Evolutionary conservation across 2,113 vertebrate species (phyloP).

Genomic region (Platanista minor): DNA sequence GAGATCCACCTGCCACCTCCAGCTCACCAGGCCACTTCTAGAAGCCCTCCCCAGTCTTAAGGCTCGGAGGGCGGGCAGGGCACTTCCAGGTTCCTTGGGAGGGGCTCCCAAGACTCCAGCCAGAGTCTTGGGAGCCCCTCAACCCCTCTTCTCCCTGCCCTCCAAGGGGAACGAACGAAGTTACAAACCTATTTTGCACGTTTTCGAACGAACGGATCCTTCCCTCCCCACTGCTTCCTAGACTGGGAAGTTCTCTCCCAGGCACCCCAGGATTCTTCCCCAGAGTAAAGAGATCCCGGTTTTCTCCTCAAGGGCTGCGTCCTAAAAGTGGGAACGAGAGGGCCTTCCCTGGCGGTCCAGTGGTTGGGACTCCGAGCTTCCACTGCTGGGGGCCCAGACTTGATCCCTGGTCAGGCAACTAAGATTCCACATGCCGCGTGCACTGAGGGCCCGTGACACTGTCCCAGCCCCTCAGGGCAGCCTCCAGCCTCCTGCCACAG

Average conservation of each 20-base stretch:
- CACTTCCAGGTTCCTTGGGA: no score
- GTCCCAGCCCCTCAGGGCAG: background rate
- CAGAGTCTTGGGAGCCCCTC: accelerated
- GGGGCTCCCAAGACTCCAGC: no score
- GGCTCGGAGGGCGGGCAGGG: background rate
- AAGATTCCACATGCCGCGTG: no score
- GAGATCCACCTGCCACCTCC: background rate
- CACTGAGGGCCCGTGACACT: no score
- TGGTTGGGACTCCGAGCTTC: no score
- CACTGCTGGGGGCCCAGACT: background rate
- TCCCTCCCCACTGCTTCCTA: background rate
- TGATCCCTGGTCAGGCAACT: no score
- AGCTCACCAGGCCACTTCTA: background rate
- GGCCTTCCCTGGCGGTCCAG: no score
- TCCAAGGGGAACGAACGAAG: accelerated
- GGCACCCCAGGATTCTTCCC: background rate
- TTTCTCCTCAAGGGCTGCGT: background rate
- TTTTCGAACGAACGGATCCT: background rate
- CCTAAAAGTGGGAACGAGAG: no score
- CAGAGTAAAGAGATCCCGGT: accelerated
- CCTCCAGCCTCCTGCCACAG: no score
- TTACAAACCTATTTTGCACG: no score
- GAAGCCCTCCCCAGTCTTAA: background rate
- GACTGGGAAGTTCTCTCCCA: no score
- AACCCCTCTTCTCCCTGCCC: accelerated